Conservation (phyloP, 1,140 invertebrate species). For the Campoletis sonorensis region DNA sequence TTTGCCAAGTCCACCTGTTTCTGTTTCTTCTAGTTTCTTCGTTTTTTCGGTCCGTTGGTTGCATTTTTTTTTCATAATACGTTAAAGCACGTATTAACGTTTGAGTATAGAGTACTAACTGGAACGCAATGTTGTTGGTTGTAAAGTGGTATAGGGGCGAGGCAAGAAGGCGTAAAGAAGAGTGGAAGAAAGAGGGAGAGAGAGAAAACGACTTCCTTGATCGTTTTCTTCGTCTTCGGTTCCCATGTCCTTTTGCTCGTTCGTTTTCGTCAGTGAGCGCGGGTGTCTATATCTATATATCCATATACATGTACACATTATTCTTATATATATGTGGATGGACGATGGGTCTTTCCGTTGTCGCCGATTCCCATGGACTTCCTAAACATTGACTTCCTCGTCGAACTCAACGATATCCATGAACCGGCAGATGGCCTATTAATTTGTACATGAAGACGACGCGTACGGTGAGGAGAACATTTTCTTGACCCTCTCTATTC, state of each 20-base stretch:
- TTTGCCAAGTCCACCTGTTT: no score
- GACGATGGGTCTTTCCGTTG: conserved; percentile 75
- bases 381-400: conserved; percentile 77
- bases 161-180: conserved; percentile 36
- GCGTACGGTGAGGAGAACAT: not conserved
- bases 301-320: no score
- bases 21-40: no score
- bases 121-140: conserved; percentile 1
- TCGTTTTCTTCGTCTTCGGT: conserved; percentile 50
- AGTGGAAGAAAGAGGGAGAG: conserved; percentile 4
- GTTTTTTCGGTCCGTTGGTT: no score
- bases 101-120: not conserved
- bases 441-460: conserved; percentile 67
- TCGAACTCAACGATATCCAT: conserved; percentile 54
- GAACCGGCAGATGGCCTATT: conserved; percentile 73
- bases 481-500: not conserved
- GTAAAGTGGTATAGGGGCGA: conserved; percentile 31
- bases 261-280: conserved; percentile 48
- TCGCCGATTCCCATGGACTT: conserved; percentile 76
- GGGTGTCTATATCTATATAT: conserved; percentile 16
- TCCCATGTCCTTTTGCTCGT: conserved; percentile 70
- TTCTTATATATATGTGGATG: no score
- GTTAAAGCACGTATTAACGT: not conserved
- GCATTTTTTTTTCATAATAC: not conserved
- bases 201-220: conserved; percentile 45